Evolutionary conservation across 2,113 vertebrate genomes (phyloP).

Genomic region (Aldabrachelys gigantea): DNA sequence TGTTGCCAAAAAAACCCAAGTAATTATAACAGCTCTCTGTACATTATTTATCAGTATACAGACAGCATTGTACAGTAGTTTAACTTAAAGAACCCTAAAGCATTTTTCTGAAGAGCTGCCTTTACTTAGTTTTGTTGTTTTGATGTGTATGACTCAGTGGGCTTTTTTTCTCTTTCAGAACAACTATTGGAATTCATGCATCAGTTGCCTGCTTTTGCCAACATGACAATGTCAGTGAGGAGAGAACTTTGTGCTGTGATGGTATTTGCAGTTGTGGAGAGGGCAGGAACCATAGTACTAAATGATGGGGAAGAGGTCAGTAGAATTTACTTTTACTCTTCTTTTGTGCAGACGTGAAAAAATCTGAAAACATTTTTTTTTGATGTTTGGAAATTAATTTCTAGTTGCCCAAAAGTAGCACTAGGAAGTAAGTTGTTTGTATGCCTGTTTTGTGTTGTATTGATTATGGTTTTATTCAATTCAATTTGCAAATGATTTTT

Average conservation of each 20-base stretch:
- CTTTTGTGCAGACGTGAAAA: neutral
- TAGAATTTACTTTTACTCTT: slow-evolving; percentile 31
- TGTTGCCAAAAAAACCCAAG: slow-evolving; percentile 37
- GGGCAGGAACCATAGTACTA: slow-evolving; percentile 95
- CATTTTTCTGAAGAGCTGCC: slow-evolving; percentile 51
- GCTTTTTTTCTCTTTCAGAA: slow-evolving; percentile 82
- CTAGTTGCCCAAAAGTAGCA: neutral
- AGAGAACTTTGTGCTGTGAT: slow-evolving; percentile 98
- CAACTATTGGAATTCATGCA: slow-evolving; percentile 99
- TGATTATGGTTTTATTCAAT: neutral
- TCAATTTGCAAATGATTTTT: neutral
- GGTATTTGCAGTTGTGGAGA: slow-evolving; percentile 98
- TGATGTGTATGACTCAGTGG: slow-evolving; percentile 45
- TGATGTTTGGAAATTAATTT: neutral
- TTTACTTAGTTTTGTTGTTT: slow-evolving; percentile 56
- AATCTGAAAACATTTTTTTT: neutral
- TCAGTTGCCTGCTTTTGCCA: slow-evolving; percentile 97
- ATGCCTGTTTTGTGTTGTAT: neutral
- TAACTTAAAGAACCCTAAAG: slow-evolving; percentile 33
- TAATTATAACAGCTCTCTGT: slow-evolving; percentile 61
- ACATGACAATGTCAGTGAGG: slow-evolving; percentile 99
- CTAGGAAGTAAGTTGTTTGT: neutral
- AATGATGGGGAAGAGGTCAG: slow-evolving; percentile 98
- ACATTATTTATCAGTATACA: slow-evolving; percentile 53
- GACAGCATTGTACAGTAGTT: slow-evolving; percentile 52